phyloP scores from a whole-genome alignment of 2,888 invertebrate genomes.

The Diadegma fenestrale region DNA sequence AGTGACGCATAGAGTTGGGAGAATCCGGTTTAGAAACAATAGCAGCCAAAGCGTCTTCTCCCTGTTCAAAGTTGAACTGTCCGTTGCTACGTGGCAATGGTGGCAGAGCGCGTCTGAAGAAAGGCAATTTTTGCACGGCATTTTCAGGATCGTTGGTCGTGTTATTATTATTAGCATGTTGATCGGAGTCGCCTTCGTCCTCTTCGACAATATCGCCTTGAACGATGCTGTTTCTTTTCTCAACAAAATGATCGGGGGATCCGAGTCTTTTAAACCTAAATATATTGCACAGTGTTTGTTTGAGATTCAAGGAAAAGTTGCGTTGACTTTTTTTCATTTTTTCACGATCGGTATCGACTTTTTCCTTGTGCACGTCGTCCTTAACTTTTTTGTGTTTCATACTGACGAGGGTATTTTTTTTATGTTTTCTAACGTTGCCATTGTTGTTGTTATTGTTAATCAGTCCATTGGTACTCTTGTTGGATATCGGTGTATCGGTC shows the following conservation, averaged over 20 bases:
- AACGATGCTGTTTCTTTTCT: conserved; percentile 81
- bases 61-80: conserved; percentile 83
- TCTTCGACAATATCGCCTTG: conserved; percentile 83
- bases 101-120: conserved; percentile 89
- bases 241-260: conserved; percentile 85
- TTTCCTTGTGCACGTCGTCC: conserved; percentile 79
- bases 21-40: conserved; percentile 80
- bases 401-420: conserved; percentile 87
- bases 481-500: conserved; percentile 84
- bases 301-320: conserved; percentile 91
- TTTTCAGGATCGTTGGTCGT: conserved; percentile 79
- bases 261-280: conserved; percentile 89
- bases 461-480: conserved; percentile 84
- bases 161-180: conserved; percentile 75
- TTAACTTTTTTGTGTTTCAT: conserved; percentile 87
- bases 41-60: conserved; percentile 82
- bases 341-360: conserved; percentile 84
- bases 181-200: conserved; percentile 77
- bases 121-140: conserved; percentile 86
- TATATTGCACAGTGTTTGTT: conserved; percentile 94
- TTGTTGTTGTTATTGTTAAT: conserved; percentile 85
- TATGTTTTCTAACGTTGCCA: conserved; percentile 87
- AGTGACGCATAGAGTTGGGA: conserved; percentile 78
- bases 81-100: conserved; percentile 87
- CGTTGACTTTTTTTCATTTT: conserved; percentile 88